Percentiles rank a stretch among this genome's conserved stretches.
These are phyloP conservation scores for Rostratula benghalensis DNA, from an alignment of 2,113 vertebrate genomes.

Conservation along the genomic window DNA sequence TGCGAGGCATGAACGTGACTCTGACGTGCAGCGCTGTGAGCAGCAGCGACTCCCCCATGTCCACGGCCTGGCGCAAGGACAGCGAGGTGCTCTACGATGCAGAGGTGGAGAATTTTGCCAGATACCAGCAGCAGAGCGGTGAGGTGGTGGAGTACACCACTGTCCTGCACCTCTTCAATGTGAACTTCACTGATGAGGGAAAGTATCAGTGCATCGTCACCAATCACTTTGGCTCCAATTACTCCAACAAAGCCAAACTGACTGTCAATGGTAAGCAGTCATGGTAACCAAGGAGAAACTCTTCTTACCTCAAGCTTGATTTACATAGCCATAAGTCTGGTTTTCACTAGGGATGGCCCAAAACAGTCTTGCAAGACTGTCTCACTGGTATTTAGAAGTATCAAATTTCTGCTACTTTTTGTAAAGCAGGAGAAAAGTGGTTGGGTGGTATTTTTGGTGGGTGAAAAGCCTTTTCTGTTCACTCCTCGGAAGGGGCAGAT, in stretches of 20 bases:
- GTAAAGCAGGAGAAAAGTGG: background rate
- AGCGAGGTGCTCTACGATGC: slow-evolving; percentile 76
- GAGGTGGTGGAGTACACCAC: slow-evolving; percentile 79
- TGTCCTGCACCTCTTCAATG: slow-evolving; percentile 76
- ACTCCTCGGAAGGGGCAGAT: background rate
- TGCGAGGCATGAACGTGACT: slow-evolving; percentile 77
- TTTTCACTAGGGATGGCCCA: background rate
- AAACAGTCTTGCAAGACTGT: background rate
- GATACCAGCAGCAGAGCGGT: slow-evolving; percentile 70
- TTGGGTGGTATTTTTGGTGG: background rate
- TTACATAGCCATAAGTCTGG: background rate
- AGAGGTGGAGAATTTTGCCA: slow-evolving; percentile 78
- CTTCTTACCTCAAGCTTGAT: background rate
- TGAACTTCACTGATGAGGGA: slow-evolving; percentile 85
- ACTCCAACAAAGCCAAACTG: slow-evolving; percentile 82
- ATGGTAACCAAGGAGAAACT: background rate
- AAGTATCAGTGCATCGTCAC: slow-evolving; percentile 83
- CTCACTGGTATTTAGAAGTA: background rate
- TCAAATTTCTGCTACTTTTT: background rate
- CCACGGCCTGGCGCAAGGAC: slow-evolving; percentile 80
- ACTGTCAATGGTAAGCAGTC: slow-evolving; percentile 82
- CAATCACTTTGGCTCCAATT: slow-evolving; percentile 85
- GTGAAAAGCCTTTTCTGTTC: background rate
- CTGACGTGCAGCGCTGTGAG: slow-evolving; percentile 77
- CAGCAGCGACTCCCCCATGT: slow-evolving; percentile 82